Conservation (phyloP, 2,888 invertebrate species). For the Philereme transversata region DNA sequence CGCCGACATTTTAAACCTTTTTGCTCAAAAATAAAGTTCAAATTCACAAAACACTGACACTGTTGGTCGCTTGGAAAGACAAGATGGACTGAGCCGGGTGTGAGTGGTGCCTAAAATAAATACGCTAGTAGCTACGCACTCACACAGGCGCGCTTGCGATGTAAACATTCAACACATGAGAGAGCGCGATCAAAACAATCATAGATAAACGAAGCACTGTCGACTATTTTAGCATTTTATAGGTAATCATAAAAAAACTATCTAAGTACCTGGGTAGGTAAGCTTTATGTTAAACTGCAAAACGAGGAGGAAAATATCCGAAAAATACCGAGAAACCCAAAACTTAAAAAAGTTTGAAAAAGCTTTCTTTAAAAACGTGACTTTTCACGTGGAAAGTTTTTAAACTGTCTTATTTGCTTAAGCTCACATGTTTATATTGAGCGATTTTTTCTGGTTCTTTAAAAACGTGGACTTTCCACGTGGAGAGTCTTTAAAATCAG, state of each 20-base stretch:
- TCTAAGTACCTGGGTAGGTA: not conserved
- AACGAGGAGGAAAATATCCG: no score
- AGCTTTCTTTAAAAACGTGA: no score
- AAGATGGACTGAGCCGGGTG: slow-evolving; percentile 74
- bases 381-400: no score
- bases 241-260: not conserved
- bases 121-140: slow-evolving; percentile 58
- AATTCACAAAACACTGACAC: slow-evolving; percentile 63
- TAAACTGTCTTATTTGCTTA: no score
- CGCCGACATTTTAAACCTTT: slow-evolving; percentile 87
- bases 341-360: no score
- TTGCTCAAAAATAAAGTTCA: slow-evolving; percentile 30
- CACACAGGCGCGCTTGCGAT: slow-evolving; percentile 55
- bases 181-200: slow-evolving; percentile 59
- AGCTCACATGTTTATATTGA: no score
- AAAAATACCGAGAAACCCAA: no score
- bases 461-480: no score
- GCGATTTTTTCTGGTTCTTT: no score
- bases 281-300: no score
- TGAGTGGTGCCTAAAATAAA: slow-evolving; percentile 77
- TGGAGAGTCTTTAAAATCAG: no score
- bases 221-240: slow-evolving; percentile 1
- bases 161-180: slow-evolving; percentile 56
- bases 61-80: slow-evolving; percentile 56
- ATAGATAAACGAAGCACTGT: slow-evolving; percentile 49